Evolutionary conservation across 1,140 invertebrate species (phyloP), one percentile per base, ranked within the genome.

Genomic region (Tetraneura akinire): DNA sequence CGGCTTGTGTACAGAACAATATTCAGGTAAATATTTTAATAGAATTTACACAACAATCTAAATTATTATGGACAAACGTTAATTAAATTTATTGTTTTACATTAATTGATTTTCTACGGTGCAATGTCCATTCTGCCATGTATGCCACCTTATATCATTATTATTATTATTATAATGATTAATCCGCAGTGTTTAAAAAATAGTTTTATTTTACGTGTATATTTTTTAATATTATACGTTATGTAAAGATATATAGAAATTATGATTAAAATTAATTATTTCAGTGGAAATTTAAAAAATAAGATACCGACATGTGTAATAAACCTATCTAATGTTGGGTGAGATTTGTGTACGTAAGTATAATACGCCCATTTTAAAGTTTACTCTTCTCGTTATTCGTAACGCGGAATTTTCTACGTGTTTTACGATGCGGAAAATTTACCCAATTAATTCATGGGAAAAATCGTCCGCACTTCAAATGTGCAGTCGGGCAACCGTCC

Each of bases 371-470:
- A 71, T 49, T 71, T 71, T 71, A 23, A 49, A 71, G 23, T 71
- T 71, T 49, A 71, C 26, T 51, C 51, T 71, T 51, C 68, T 70
- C 68, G 14, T 71, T 71, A 49, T 68, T 45, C 14, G 21, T 51
- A 16, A 29, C 26, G 29, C 3, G 18, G 37, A 14, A 78, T 47
- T 78, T 78, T 78, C 49, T 76, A 23, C 74, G 37, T 62, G 74
- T 62, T 78, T 76, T 62, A 78, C 55, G 74, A 78, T 60, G 55
- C 55, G 74, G 53, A 78, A 78, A 62, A 78, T 78, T 78, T 78
- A 60, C 55, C 47, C 60, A 78, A 78, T 62, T 78, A 78, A 78
- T 78, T 78, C 55, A 26, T 78, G 74, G 37, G 23, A 76, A 78
- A 78, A 62, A 78, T 45, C n/a, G 37, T 47, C 23, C 29, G 37